Evolutionary conservation across 2,113 vertebrate genomes (phyloP), one percentile per base, ranked within the genome.

Genomic region (Canis aureus): DNA sequence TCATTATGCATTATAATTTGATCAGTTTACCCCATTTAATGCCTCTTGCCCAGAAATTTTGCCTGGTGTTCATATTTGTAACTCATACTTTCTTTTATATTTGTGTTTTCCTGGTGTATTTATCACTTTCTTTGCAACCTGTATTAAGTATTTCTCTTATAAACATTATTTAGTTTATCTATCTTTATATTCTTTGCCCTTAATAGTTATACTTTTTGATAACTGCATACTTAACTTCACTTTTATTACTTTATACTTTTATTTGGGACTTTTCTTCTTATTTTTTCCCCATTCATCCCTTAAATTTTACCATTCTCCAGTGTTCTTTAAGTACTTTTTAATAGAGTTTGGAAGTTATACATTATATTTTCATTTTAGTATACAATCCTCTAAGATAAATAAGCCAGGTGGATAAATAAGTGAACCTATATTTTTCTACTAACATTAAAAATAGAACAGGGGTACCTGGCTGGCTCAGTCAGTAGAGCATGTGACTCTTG

Each of bases 361-460:
- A 3, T 67, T 1, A 11, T 93, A 1, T 91, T 96, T 94, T 91
- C 10, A 76, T 89, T 94, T 93, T 96, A 71, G 38, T 94, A 32
- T 91, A 73, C 27, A 73, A 80, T 71, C 51, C 43, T 85, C 38
- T 95, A 43, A 84, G 90, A 71, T 96, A 43, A 89, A 60, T 73
- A 73, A 93, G 9, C 59, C 29, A 91, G 76, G 80, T 4, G 27
- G 6, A 83, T 84, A 89, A 73, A 60, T 73, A 43, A 95, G 64
- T 96, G 27, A 73, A 73, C 49, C 35, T 82, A 8, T 83, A 79
- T 83, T 93, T 93, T 51, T 93, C 51, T 83, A 19, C 35, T 86
- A 87, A 97, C 51, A 71, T 79, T 93, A 87, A 96, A 90, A 90
- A 86, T 90, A 76, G 91, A 93, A 87, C 19, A 80, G 16, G 25